These are phyloP conservation scores for Choloepus didactylus DNA, from an alignment of 2,797 vertebrate genomes.

Conservation along the genomic window DNA sequence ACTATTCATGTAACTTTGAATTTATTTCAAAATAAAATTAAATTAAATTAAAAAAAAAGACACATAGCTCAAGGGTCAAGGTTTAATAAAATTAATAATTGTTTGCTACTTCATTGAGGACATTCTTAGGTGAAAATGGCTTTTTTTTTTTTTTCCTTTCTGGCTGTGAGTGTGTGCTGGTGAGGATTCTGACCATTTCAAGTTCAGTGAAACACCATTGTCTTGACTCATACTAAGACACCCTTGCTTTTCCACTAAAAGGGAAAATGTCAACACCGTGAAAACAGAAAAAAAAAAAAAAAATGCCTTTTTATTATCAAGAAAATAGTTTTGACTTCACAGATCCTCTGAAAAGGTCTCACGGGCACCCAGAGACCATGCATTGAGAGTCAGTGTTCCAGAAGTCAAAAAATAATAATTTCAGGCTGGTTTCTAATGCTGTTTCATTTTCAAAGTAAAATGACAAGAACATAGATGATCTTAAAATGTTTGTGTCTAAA, in stretches of 20 bases:
- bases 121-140: background rate
- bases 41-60: background rate
- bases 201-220: too few relatives aligned
- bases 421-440: background rate
- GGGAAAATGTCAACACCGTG: background rate
- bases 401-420: background rate
- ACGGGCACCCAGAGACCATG: background rate
- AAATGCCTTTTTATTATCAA: background rate
- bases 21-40: too few relatives aligned
- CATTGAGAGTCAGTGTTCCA: background rate
- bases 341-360: background rate
- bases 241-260: too few relatives aligned
- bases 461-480: background rate
- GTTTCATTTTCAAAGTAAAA: background rate
- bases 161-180: accelerated
- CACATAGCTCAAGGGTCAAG: background rate
- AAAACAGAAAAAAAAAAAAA: background rate
- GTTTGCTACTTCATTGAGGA: background rate
- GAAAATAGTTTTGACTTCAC: background rate
- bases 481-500: background rate
- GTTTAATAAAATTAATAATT: background rate
- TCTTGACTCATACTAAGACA: background rate
- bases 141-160: background rate
- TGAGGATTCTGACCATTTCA: background rate
- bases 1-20: too few relatives aligned